Evolutionary conservation across 2,113 vertebrate species (phyloP).

Genomic region (Guaruba guarouba): DNA sequence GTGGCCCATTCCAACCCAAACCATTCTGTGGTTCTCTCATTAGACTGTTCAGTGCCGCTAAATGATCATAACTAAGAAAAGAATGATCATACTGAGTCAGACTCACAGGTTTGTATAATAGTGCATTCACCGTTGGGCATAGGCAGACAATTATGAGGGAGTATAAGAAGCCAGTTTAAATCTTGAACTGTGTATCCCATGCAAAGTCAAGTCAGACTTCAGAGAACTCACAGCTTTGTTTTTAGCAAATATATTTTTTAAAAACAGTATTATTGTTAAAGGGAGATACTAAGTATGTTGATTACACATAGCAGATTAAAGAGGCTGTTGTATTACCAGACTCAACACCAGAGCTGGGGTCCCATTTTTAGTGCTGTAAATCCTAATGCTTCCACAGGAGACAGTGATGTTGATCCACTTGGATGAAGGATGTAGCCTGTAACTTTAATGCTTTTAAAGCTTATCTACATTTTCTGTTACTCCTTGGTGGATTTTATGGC

Average conservation of each 20-base stretch:
- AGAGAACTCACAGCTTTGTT: neutral
- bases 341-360: neutral
- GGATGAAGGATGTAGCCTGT: neutral
- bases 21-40: neutral
- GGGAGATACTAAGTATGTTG: neutral
- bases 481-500: neutral
- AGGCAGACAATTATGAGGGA: neutral
- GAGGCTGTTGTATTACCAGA: neutral
- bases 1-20: neutral
- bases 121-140: fast-evolving
- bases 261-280: neutral
- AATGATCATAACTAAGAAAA: neutral
- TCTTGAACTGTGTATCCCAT: neutral
- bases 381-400: neutral
- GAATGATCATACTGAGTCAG: neutral
- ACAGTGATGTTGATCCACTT: neutral
- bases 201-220: neutral
- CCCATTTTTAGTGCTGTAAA: neutral
- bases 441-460: neutral
- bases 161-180: neutral
- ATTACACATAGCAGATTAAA: neutral
- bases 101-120: neutral
- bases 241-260: neutral
- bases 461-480: neutral
- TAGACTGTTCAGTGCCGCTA: neutral